Conservation (phyloP, 2,797 vertebrate species). For the Sebastes glaucus region DNA sequence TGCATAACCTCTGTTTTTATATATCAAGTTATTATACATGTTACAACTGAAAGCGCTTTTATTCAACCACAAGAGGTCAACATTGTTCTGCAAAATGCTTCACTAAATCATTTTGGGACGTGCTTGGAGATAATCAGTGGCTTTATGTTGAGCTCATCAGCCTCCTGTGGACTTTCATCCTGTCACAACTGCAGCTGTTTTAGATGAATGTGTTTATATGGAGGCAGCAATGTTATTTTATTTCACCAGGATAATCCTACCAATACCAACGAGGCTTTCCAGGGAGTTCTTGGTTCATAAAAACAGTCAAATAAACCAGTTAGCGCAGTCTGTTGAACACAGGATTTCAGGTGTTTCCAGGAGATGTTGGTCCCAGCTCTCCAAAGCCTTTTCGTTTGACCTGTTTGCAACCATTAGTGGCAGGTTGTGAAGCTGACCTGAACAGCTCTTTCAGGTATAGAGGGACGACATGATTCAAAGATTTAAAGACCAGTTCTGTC, state of each 20-base stretch:
- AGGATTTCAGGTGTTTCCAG: no score
- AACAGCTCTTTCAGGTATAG: not conserved
- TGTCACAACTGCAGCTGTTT: conserved; percentile 24
- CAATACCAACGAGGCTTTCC: not conserved
- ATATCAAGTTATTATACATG: not conserved
- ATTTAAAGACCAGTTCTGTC: no score
- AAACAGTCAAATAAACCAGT: no score
- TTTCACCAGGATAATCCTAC: not conserved
- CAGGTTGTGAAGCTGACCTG: no score
- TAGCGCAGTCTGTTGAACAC: no score
- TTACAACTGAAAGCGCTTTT: not conserved
- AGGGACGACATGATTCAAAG: not conserved
- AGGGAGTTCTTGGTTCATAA: no score
- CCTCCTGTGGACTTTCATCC: conserved; percentile 46
- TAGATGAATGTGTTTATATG: not conserved
- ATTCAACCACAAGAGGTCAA: conserved; percentile 16
- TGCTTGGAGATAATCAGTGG: not conserved
- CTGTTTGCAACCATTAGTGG: not conserved
- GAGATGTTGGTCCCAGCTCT: not conserved
- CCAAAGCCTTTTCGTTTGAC: not conserved
- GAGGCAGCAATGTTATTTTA: no score
- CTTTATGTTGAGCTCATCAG: not conserved
- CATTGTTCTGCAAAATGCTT: not conserved
- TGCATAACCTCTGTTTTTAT: not conserved
- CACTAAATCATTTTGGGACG: not conserved